Percentiles rank a stretch among this genome's conserved stretches.
Evolutionary conservation across 1,140 invertebrate species (phyloP).

Genomic region (Leptestheria dahalacensis): DNA sequence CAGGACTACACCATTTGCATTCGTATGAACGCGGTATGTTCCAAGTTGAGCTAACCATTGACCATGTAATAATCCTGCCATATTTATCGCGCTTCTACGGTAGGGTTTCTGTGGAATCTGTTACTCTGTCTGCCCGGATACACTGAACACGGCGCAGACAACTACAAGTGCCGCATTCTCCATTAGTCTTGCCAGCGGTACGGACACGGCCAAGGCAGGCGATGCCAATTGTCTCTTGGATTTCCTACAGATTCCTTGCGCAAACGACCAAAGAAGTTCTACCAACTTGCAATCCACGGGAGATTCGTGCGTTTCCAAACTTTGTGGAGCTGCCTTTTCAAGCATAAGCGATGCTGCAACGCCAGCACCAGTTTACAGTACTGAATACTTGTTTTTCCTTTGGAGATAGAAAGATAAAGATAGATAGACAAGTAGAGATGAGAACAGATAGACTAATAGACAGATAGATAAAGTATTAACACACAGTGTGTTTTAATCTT

Average conservation of each 20-base stretch:
- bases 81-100: neutral
- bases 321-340: conserved; percentile 20
- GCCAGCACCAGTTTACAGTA: conserved; percentile 11
- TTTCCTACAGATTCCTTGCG: conserved; percentile 21
- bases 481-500: no score
- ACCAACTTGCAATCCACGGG: conserved; percentile 3
- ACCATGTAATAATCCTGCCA: no score
- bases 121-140: conserved; percentile 22
- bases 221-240: conserved; percentile 15
- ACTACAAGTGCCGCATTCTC: neutral
- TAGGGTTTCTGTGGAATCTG: conserved; percentile 31
- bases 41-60: no score
- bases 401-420: neutral
- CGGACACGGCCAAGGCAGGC: neutral
- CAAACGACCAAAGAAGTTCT: conserved; percentile 8
- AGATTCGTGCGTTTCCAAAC: conserved; percentile 18
- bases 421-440: no score
- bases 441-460: no score
- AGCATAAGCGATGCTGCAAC: neutral
- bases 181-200: no score
- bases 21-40: conserved; percentile 25
- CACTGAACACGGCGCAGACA: conserved; percentile 5
- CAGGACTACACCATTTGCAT: conserved; percentile 30
- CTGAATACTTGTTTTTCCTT: no score
- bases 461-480: no score